Conservation (phyloP, 1,140 invertebrate genomes). For the Chionoecetes opilio region DNA sequence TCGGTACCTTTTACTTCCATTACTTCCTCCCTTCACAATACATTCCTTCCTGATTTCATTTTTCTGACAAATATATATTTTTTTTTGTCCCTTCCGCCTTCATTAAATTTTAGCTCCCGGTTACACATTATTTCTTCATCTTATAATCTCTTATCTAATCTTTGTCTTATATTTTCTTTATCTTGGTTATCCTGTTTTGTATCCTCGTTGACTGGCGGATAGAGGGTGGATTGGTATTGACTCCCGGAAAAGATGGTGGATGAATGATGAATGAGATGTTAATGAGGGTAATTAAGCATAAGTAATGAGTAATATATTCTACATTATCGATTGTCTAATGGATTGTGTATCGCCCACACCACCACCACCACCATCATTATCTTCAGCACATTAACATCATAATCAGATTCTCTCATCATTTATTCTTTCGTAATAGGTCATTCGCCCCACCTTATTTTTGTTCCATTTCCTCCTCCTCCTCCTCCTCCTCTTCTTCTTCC, state of each 20-base stretch:
- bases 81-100: no score
- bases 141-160: no score
- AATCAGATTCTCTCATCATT: neutral
- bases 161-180: no score
- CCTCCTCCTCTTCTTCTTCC: neutral
- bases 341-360: neutral
- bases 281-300: conserved; percentile 17
- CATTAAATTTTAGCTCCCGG: no score
- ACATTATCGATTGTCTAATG: neutral
- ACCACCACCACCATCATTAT: neutral
- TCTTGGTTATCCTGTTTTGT: no score
- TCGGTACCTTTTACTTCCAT: no score
- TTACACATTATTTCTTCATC: no score
- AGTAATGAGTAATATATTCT: neutral
- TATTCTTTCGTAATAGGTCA: conserved; percentile 7
- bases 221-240: no score
- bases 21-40: no score
- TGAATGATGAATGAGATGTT: neutral
- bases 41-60: no score
- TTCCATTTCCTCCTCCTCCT: neutral
- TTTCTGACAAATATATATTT: no score
- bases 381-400: conserved; percentile 7
- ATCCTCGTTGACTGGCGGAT: no score
- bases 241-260: neutral
- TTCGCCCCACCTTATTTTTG: neutral